These are phyloP conservation scores for Anoplius nigerrimus DNA, from an alignment of 2,888 invertebrate species.

Conservation along the genomic window DNA sequence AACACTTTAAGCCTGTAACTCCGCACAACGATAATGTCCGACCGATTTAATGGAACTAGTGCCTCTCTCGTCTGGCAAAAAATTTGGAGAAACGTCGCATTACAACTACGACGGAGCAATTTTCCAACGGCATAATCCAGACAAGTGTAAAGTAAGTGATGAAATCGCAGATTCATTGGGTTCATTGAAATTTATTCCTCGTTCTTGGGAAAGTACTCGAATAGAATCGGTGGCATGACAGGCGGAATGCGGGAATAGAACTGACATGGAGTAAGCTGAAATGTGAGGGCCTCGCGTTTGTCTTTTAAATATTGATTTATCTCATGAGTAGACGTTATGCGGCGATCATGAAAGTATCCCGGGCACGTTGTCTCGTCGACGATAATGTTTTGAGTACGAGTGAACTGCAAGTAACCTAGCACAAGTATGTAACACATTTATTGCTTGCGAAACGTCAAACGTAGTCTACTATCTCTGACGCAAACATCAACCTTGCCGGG, in stretches of 20 bases:
- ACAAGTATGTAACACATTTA: conserved; percentile 52
- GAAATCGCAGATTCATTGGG: background rate
- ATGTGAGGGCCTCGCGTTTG: conserved; percentile 61
- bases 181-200: conserved; percentile 30
- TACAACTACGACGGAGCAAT: no score
- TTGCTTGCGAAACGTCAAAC: conserved; percentile 54
- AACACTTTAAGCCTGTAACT: no score
- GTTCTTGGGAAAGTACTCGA: conserved; percentile 39
- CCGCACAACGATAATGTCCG: no score
- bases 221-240: conserved; percentile 48
- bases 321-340: conserved; percentile 46
- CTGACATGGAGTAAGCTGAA: conserved; percentile 62
- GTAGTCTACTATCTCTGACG: conserved; percentile 43
- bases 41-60: no score
- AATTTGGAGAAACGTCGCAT: no score
- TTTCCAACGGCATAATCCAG: no score
- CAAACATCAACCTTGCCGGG: conserved; percentile 59
- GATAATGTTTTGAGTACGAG: conserved; percentile 40
- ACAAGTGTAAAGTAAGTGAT: background rate
- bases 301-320: conserved; percentile 67
- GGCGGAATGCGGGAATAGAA: conserved; percentile 58
- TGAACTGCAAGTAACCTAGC: conserved; percentile 59
- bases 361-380: conserved; percentile 26
- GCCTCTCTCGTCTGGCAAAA: no score
- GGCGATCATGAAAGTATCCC: conserved; percentile 45